phyloP scores from a whole-genome alignment of 2,888 invertebrate genomes.

The Lasioglossum leucozonium region DNA sequence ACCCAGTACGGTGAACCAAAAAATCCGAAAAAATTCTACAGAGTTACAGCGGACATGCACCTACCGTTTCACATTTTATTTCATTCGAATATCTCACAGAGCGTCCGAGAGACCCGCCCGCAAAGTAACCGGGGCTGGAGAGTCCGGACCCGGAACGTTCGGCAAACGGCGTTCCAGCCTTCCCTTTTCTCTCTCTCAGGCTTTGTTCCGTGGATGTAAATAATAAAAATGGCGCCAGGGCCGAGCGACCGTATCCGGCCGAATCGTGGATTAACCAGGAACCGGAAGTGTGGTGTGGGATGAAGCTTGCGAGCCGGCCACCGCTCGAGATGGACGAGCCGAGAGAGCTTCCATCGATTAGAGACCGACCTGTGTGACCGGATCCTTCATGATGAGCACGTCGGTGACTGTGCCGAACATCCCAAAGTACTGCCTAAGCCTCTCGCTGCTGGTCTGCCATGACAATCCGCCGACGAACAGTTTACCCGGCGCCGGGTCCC shows the following conservation, averaged over 20 bases:
- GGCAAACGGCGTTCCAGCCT: neutral
- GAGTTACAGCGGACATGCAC: neutral
- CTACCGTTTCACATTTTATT: neutral
- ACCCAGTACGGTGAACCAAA: neutral
- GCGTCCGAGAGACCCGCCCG: neutral
- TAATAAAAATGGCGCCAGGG: neutral
- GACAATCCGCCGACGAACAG: slow-evolving; percentile 96
- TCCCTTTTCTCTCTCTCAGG: neutral
- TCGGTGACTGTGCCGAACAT: slow-evolving; percentile 97
- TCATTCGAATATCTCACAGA: neutral
- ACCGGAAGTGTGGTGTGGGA: neutral
- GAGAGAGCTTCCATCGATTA: slow-evolving; percentile 54
- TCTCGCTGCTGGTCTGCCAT: slow-evolving; percentile 97
- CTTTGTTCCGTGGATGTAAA: neutral
- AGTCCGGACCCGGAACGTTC: neutral
- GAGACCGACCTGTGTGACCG: slow-evolving; percentile 93
- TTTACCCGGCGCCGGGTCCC: slow-evolving; percentile 92
- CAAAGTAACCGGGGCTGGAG: neutral
- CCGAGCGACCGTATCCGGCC: neutral
- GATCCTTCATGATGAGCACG: slow-evolving; percentile 97
- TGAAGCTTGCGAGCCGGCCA: slow-evolving; percentile 35
- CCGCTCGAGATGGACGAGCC: slow-evolving; percentile 44
- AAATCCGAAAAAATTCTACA: neutral
- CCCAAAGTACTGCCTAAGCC: slow-evolving; percentile 95
- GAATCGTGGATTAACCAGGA: neutral